Evolutionary conservation across 2,797 vertebrate species (phyloP), one percentile per base, ranked within the genome.

Genomic region (Tenualosa thibaudeaui): DNA sequence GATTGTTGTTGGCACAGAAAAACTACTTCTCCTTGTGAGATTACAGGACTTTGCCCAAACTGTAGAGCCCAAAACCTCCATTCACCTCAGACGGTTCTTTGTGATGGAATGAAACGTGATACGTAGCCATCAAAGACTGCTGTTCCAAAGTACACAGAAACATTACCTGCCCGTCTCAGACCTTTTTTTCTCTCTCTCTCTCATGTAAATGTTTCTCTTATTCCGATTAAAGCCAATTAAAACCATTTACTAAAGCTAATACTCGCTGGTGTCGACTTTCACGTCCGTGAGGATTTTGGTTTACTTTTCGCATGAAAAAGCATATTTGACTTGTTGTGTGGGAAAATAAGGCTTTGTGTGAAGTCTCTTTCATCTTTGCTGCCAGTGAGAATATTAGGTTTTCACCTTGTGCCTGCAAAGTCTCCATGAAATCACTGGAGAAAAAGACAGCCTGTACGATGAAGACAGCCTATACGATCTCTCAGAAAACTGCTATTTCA

Each of bases 1-100:
- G 88, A 89, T 93, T 92, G 90, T 93, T 93, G 88, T 93, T 93
- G 90, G 93, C 90, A 87, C 60, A 83, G 84, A 88, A 87, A 88
- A 90, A 88, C 84, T 81, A 31, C 86, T 87, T 58, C 84, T 89
- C 60, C 83, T 91, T 86, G 88, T 90, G 84, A 90, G 87, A 93
- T 93, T 90, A 89, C 83, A 91, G 89, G 89, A 93, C 85, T 90
- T 89, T 81, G 83, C 82, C 88, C 85, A 31, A 31, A 31, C 90
- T 86, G 87, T 86, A 17, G 85, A 86, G 56, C 88, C 88, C 81
- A 84, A 81, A 86, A 87, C 85, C 82, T 89, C 86, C 4, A 37
- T 89, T 88, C 86, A 89, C 84, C 8, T 56, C 82, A 83, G 88
- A 56, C 51, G 84, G 85, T 85, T 88, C 85, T 89, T 89, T 90